These are phyloP conservation scores for Tinamus major DNA, from an alignment of 2,797 vertebrate species.

Conservation along the genomic window DNA sequence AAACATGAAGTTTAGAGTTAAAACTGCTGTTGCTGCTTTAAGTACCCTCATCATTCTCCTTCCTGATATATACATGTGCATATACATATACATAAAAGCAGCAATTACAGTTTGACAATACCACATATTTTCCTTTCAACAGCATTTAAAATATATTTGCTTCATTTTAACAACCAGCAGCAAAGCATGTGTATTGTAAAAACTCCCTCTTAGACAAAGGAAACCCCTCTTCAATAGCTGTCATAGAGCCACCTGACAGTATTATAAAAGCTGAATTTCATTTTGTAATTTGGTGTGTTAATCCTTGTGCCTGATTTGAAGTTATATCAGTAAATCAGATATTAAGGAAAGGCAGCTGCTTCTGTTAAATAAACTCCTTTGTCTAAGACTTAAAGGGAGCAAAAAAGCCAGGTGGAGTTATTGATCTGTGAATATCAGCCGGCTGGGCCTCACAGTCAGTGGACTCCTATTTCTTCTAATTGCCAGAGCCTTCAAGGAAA, in stretches of 20 bases:
- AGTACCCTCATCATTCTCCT: background rate
- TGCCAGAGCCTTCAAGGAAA: background rate
- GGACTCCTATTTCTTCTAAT: background rate
- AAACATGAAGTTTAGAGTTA: background rate
- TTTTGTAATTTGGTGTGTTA: background rate
- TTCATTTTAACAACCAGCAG: background rate
- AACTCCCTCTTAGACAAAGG: background rate
- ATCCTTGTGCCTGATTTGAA: background rate
- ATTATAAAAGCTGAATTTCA: background rate
- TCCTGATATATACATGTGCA: background rate
- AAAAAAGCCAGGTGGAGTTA: conserved; percentile 68
- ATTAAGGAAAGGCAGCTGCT: conserved; percentile 46
- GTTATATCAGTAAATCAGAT: conserved; percentile 21
- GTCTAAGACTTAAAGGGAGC: conserved; percentile 34
- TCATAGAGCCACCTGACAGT: background rate
- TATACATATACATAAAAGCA: background rate
- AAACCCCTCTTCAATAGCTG: background rate
- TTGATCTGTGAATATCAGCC: conserved; percentile 67
- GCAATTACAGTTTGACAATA: background rate
- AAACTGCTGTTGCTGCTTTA: background rate
- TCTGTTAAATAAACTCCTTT: conserved; percentile 57
- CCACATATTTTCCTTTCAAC: background rate
- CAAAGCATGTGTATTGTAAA: background rate
- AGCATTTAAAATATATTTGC: background rate
- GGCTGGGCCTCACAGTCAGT: background rate